These are phyloP conservation scores for Pogonognathellus flavescens DNA, from an alignment of 1,140 invertebrate genomes.

Conservation along the genomic window DNA sequence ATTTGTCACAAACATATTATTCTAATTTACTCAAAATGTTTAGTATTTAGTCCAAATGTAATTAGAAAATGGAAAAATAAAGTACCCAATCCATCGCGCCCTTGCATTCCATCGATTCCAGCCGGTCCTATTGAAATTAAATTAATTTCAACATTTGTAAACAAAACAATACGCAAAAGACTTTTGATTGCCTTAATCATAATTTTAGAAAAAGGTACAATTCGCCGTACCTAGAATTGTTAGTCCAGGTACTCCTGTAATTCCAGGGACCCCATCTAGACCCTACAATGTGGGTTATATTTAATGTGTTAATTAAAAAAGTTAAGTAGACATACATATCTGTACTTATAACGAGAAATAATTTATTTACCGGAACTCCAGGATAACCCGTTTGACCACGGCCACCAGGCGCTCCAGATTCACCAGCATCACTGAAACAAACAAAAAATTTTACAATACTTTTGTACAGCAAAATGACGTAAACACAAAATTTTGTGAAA, in stretches of 20 bases:
- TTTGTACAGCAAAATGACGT: too few relatives aligned
- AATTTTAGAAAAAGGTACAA: too few relatives aligned
- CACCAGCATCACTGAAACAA: neutral
- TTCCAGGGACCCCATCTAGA: slow-evolving; percentile 30
- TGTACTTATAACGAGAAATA: too few relatives aligned
- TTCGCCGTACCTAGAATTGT: neutral
- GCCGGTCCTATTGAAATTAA: slow-evolving; percentile 59
- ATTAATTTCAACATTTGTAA: neutral
- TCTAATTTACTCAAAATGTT: too few relatives aligned
- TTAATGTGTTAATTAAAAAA: too few relatives aligned
- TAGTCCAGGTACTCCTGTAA: slow-evolving; percentile 70
- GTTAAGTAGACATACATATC: too few relatives aligned
- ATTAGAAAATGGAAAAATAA: neutral
- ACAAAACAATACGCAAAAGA: too few relatives aligned
- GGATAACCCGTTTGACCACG: neutral
- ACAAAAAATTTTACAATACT: too few relatives aligned
- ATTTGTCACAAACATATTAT: too few relatives aligned
- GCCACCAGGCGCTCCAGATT: slow-evolving; percentile 55
- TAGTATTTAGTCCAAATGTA: too few relatives aligned
- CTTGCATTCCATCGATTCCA: slow-evolving; percentile 58
- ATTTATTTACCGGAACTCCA: slow-evolving; percentile 20
- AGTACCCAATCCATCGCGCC: slow-evolving; percentile 57
- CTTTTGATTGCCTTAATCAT: too few relatives aligned
- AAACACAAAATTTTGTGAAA: too few relatives aligned
- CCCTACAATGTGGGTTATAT: neutral